A percentile compares a stretch with the other conserved stretches of the same genome.
Conservation (phyloP, 2,888 invertebrate genomes). For the Aricia artaxerxes region DNA sequence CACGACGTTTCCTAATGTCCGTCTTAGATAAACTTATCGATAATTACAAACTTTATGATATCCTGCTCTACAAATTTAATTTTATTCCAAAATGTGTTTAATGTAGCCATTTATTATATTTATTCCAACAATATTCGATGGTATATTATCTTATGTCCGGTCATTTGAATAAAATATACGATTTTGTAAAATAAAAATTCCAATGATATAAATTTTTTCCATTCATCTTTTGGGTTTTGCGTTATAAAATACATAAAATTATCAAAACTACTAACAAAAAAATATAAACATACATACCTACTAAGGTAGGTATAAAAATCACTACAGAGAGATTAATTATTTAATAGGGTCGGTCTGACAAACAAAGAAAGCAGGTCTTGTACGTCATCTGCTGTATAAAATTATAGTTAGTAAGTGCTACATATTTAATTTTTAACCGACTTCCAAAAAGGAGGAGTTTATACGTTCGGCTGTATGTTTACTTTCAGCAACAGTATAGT, state of each 20-base stretch:
- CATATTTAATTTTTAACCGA: no score
- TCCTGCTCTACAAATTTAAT: neutral
- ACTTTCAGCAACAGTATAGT: no score
- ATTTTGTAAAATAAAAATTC: conserved; percentile 1
- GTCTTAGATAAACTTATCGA: neutral
- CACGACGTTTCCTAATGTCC: conserved; percentile 21
- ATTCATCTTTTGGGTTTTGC: neutral
- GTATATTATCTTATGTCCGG: neutral
- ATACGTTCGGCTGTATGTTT: no score
- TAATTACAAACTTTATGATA: conserved; percentile 12
- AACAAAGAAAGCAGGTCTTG: no score
- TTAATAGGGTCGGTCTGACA: no score
- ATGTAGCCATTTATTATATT: neutral
- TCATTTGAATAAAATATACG: neutral
- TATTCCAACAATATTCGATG: neutral
- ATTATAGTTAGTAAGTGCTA: no score
- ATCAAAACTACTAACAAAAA: neutral
- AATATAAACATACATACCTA: no score
- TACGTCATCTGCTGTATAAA: no score
- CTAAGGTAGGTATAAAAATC: no score
- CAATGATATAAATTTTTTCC: neutral
- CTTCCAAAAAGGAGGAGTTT: no score
- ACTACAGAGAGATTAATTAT: no score
- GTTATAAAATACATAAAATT: neutral
- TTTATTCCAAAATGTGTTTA: neutral